Conservation (phyloP, 2,113 vertebrate species). For the Microtus oregoni region DNA sequence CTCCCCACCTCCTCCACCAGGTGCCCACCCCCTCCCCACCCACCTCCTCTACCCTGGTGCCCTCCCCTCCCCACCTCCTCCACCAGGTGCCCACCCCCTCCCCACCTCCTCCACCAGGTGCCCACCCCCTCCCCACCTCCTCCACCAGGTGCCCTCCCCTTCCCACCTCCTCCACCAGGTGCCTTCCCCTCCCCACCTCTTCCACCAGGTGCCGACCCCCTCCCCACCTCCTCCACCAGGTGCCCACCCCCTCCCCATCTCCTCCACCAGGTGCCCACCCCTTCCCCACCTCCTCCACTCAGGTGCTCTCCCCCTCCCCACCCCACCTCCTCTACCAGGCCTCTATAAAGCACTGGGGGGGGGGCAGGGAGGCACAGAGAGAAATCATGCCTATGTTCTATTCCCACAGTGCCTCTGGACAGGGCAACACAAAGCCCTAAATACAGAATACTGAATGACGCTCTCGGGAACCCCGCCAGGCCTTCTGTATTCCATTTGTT, state of each 20-base stretch:
- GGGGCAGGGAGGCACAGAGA: neutral
- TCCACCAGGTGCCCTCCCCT: neutral
- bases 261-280: neutral
- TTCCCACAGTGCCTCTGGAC: no score
- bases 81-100: neutral
- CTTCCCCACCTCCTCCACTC: neutral
- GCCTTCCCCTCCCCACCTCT: neutral
- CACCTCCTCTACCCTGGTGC: no score
- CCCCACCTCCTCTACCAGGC: neutral
- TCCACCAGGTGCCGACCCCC: no score
- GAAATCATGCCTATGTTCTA: neutral
- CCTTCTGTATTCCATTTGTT: neutral
- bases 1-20: neutral
- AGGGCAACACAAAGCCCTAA: neutral
- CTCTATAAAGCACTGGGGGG: neutral
- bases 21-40: neutral
- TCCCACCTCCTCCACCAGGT: no score
- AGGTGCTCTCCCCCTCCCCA: neutral
- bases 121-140: neutral
- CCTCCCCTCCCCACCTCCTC: neutral
- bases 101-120: no score
- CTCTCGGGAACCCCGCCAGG: neutral
- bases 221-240: neutral
- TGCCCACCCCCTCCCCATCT: neutral
- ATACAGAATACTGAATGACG: neutral